Conservation (phyloP, 2,797 vertebrate genomes). For the Pempheris klunzingeri region DNA sequence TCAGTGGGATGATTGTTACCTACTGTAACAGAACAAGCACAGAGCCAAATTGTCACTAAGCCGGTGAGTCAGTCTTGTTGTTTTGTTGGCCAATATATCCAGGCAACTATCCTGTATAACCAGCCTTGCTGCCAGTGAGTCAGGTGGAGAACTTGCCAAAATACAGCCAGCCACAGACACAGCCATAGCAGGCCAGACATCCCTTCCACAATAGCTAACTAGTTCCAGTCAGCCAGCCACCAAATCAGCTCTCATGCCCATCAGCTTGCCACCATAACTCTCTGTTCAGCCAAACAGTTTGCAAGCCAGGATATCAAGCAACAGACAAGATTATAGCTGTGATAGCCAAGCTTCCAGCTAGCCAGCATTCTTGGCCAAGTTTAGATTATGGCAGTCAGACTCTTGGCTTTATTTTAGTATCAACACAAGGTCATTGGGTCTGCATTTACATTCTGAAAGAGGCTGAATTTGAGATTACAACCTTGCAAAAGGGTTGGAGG, state of each 20-base stretch:
- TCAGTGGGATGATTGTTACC: conserved; percentile 45
- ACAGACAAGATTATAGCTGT: conserved; percentile 54
- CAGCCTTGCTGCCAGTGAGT: conserved; percentile 57
- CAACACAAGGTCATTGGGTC: conserved; percentile 27
- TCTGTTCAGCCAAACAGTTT: conserved; percentile 43
- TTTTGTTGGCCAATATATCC: conserved; percentile 49
- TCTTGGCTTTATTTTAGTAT: conserved; percentile 53
- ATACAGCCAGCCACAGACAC: conserved; percentile 46
- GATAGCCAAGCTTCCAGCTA: conserved; percentile 38
- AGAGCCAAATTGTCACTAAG: conserved; percentile 55
- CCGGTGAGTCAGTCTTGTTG: conserved; percentile 57
- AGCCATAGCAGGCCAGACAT: conserved; percentile 40
- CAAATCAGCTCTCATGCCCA: conserved; percentile 50
- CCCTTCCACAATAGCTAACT: conserved; percentile 34
- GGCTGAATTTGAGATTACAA: conserved; percentile 13
- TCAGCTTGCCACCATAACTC: conserved; percentile 39
- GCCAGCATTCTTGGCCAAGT: conserved; percentile 37
- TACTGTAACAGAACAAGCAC: conserved; percentile 49
- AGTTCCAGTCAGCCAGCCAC: conserved; percentile 37
- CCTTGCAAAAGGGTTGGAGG: not conserved
- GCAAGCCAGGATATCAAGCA: conserved; percentile 34
- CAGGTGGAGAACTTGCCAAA: conserved; percentile 50
- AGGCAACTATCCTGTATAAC: conserved; percentile 59
- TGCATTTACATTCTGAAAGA: conserved; percentile 41
- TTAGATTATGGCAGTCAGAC: conserved; percentile 44